Evolutionary conservation across 2,797 vertebrate genomes (phyloP), one percentile per base, ranked within the genome.

Genomic region (Paedocypris micromegethes): DNA sequence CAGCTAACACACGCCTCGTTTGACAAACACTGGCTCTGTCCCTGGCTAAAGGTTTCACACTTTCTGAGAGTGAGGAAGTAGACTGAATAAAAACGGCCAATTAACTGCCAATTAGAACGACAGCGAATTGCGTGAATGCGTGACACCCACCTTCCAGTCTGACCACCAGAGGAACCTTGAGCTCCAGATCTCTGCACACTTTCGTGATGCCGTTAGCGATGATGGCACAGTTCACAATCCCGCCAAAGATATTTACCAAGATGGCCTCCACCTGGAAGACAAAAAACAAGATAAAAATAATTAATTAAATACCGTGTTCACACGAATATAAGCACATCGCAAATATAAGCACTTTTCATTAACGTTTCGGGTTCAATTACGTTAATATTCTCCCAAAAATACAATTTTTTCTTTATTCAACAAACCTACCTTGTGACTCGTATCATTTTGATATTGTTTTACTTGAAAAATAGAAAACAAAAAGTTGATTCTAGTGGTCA

Each of bases 161-260:
- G 76, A 99, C 95, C 66, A 99, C 94, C 74, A 99, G 86, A 0
- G 97, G 97, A 1, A 99, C 95, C 78, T 93, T 96, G 9, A 99
- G 91, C 83, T 93, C 90, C 9, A 99, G 90, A 73, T 99, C 97
- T 57, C 86, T 86, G 79, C 96, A 97, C 40, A 96, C 96, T 83
- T 94, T 97, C 79, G 94, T 98, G 78, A 99, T 99, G 2, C 97
- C 97, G 0, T 96, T 98, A 81, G 97, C 97, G 48, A 99, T 93
- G 79, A 98, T 96, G 80, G 94, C 95, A 76, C 97, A 99, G 86
- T 99, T 99, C 73, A 99, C 97, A 0, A 99, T 99, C 38, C 97
- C 97, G 5, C 95, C 97, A 50, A 99, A 99, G 70, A 99, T 99
- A 81, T 99, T 99, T 3, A 99, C 93, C 9, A 99, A 87, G 77